Evolutionary conservation across 2,888 invertebrate species (phyloP), one percentile per base, ranked within the genome.

Genomic region (Enchytraeus crypticus): DNA sequence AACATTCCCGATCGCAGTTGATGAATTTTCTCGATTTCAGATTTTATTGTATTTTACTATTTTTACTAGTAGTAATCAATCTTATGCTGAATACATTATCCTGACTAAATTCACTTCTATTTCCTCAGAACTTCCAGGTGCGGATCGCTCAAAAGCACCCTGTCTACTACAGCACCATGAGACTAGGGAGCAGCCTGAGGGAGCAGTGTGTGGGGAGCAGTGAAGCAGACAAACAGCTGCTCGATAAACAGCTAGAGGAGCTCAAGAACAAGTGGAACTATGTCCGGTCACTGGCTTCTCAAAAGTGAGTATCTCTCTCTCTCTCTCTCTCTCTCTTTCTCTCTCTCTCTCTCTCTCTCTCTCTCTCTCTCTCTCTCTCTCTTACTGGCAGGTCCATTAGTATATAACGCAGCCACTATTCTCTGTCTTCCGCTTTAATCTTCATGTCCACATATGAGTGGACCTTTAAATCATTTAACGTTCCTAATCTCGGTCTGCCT

Each of bases 261-360:
- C 68, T 79, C 61, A 77, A 77, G 66, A 73, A 72, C 68, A 77
- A 74, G 68, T 79, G 79, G 79, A 77, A 74, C 63, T 68, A 73
- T 59, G 72, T 78, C 64, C 68, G 77, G 58, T 73, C 75, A 57
- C 68, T 70, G 21, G 68, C 64, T 5, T 64, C 70, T n/a, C 70
- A 70, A 51, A 69, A 63, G 70, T 70, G 34, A 26, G 62, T 53
- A n/a, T 1, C 14, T 49, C 23, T n/a, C 14, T 49, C 49, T 49
- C 49, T 49, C 49, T 49, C 49, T 49, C 49, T 49, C 49, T 49
- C 49, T 49, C 49, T 49, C 49, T 49, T 21, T 49, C 49, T 49
- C 49, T 49, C 49, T 49, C 49, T 49, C 49, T 49, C 49, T 49
- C 49, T 49, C 49, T 49, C 49, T 49, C 49, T 49, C 49, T 49